Evolutionary conservation across 2,113 vertebrate species (phyloP).

Genomic region (Chrysemys picta): DNA sequence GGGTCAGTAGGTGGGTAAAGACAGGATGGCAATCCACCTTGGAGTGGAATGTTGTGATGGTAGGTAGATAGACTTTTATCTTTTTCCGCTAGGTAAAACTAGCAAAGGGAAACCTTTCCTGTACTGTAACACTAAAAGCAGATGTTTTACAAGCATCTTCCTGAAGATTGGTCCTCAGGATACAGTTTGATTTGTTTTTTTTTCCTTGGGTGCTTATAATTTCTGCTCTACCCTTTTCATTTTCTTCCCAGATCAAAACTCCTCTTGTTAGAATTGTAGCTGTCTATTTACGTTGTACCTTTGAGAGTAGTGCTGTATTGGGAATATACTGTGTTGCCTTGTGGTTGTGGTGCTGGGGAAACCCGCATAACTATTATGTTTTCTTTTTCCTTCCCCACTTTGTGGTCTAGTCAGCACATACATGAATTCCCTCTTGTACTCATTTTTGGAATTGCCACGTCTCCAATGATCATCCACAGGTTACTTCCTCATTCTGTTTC

Average conservation of each 20-base stretch:
- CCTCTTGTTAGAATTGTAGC: background rate
- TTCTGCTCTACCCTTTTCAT: background rate
- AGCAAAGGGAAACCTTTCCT: background rate
- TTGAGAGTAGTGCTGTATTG: background rate
- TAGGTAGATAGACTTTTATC: too few relatives aligned
- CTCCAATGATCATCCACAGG: conserved; percentile 92
- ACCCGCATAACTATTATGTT: background rate
- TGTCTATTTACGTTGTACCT: background rate
- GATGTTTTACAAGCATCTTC: background rate
- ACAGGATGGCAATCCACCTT: too few relatives aligned
- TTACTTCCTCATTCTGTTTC: conserved; percentile 94
- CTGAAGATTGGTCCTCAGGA: background rate
- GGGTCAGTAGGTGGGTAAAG: too few relatives aligned
- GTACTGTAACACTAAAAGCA: background rate
- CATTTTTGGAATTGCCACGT: conserved; percentile 96
- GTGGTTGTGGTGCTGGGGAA: background rate
- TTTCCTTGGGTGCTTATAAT: background rate
- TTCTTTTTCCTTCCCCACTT: background rate
- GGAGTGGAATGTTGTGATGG: too few relatives aligned
- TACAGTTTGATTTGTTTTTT: background rate
- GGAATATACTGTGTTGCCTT: background rate
- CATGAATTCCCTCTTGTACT: conserved; percentile 89
- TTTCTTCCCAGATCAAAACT: background rate
- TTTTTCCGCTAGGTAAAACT: background rate
- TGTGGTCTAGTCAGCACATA: conserved; percentile 85